These are phyloP conservation scores for Pongo abelii DNA, from an alignment of 2,113 vertebrate genomes.

Conservation along the genomic window DNA sequence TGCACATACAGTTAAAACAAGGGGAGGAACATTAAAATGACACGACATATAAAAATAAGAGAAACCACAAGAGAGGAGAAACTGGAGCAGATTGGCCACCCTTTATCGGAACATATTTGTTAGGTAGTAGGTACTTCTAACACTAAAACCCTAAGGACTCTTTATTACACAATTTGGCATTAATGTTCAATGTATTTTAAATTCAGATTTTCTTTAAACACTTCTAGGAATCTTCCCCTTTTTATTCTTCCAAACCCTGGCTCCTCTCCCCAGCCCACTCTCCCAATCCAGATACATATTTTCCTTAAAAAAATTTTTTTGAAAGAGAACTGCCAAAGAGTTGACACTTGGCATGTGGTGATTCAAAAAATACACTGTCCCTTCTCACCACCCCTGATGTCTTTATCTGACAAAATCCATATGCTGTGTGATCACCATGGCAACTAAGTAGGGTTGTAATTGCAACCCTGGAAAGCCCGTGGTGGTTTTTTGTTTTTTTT, in stretches of 20 bases:
- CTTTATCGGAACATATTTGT: background rate
- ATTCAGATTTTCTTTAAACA: slow-evolving; percentile 24
- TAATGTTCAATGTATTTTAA: slow-evolving; percentile 23
- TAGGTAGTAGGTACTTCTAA: background rate
- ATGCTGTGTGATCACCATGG: slow-evolving; percentile 85
- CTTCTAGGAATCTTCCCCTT: background rate
- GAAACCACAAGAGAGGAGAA: background rate
- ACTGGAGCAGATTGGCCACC: background rate
- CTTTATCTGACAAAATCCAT: slow-evolving; percentile 87
- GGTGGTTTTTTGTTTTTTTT: background rate
- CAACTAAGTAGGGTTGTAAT: slow-evolving; percentile 87
- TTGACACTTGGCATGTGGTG: slow-evolving; percentile 79
- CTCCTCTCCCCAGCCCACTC: background rate
- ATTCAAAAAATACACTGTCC: slow-evolving; percentile 82
- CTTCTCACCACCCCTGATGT: slow-evolving; percentile 79
- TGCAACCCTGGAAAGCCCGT: slow-evolving; percentile 85
- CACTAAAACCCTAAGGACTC: background rate
- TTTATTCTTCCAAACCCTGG: background rate
- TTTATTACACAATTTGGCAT: background rate
- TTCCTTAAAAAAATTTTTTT: background rate
- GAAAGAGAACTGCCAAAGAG: slow-evolving; percentile 64
- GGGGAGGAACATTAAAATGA: background rate
- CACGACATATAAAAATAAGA: background rate
- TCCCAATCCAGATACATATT: background rate
- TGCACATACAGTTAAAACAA: background rate